Evolutionary conservation across 2,888 invertebrate genomes (phyloP).

Genomic region (Trisateles emortualis): DNA sequence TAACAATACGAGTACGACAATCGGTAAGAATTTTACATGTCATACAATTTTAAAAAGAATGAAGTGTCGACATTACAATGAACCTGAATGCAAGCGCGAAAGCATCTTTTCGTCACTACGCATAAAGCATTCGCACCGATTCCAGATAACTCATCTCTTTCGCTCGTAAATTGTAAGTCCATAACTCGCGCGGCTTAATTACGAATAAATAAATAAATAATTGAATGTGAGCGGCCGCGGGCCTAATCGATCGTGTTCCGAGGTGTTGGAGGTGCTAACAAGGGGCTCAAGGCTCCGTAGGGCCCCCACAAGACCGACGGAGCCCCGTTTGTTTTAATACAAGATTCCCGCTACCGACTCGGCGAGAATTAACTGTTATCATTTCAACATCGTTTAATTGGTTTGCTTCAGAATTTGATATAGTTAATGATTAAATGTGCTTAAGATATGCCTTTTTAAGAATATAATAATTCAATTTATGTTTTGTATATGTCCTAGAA

Average conservation of each 20-base stretch:
- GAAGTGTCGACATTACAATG: constrained; percentile 6
- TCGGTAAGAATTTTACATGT: not conserved
- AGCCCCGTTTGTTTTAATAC: constrained; percentile 9
- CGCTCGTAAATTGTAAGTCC: constrained; percentile 78
- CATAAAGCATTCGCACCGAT: constrained; percentile 61
- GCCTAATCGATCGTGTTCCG: constrained; percentile 80
- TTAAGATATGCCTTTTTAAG: not conserved
- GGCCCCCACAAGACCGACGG: constrained; percentile 17
- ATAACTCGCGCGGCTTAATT: constrained; percentile 85
- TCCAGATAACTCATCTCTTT: constrained; percentile 73
- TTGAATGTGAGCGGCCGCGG: constrained; percentile 86
- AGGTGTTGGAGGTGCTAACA: constrained; percentile 82
- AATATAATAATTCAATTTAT: no score
- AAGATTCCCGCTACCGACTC: constrained; percentile 45
- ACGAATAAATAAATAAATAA: constrained; percentile 88
- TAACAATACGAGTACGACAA: no score
- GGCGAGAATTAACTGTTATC: constrained; percentile 12
- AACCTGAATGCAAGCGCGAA: constrained; percentile 43
- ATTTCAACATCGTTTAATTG: constrained; percentile 15
- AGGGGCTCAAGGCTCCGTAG: constrained; percentile 55
- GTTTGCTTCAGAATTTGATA: constrained; percentile 9
- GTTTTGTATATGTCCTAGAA: no score
- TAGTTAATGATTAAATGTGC: constrained; percentile 1
- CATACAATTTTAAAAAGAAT: not conserved
- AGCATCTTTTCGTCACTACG: constrained; percentile 43